Evolutionary conservation across 2,888 invertebrate species (phyloP), one percentile per base, ranked within the genome.

Genomic region (Spisula subtruncata): DNA sequence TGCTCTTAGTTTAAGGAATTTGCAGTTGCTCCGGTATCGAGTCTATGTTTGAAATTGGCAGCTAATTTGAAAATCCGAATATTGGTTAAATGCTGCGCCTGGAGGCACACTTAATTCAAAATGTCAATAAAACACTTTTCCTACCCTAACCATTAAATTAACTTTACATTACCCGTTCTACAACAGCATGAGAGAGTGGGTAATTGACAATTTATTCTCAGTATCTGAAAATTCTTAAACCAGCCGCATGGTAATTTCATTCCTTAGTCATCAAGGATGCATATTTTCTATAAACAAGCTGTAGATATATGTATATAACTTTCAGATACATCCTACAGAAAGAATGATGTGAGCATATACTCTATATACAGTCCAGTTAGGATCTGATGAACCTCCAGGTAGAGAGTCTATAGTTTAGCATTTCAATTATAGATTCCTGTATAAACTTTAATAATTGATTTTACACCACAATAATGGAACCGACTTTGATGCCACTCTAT

Each of bases 221-320:
- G n/a, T 12, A 66, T 66, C 60, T 25, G n/a, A 25, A 66, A 66
- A 66, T 66, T 66, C 60, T 66, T 66, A 10, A 66, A 66, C 60
- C 25, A 66, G 25, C 25, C 60, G 25, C 60, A 5, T 66, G 60
- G 60, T 66, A 66, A 66, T 25, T 66, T 66, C 60, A 66, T 66
- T 66, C 60, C 25, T 66, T 66, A 66, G 60, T 66, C 60, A 66
- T 66, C 60, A 66, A 25, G n/a, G 25, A 25, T 25, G 60, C 60
- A 66, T 25, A 66, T 10, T 66, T 66, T 66, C 60, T 66, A 41
- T 41, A n/a, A 66, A 66, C 60, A 66, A 66, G 60, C 60, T n/a
- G 10, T 25, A 10, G 41, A 41, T 66, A n/a, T 66, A 66, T 66
- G 60, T n/a, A 25, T n/a, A n/a, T 66, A 66, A 66, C 60, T 10